These are phyloP conservation scores for Noctua janthe DNA, from an alignment of 2,888 invertebrate genomes.

Conservation along the genomic window DNA sequence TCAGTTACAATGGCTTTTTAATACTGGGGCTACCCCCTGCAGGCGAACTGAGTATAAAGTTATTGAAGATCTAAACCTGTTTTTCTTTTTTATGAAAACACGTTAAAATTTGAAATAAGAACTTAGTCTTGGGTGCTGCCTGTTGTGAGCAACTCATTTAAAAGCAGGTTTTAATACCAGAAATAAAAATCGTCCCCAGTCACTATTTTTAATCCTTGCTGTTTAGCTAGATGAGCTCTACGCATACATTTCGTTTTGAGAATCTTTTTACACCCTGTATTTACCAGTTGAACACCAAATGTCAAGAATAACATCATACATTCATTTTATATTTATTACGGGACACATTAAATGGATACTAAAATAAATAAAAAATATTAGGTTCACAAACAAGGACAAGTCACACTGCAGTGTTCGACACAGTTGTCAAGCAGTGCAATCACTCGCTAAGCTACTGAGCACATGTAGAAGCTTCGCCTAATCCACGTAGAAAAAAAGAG, in stretches of 20 bases:
- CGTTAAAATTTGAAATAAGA: not conserved
- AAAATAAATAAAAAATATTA: not conserved
- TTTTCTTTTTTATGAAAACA: not conserved
- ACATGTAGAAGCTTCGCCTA: constrained; percentile 23
- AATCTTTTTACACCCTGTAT: constrained; percentile 42
- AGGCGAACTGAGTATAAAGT: not conserved
- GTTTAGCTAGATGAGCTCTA: not conserved
- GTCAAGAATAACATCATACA: constrained; percentile 36
- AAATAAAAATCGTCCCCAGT: not conserved
- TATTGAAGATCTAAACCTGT: not conserved
- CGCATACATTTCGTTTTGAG: not conserved
- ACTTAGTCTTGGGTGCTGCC: too few species aligned
- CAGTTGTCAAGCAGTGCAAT: not conserved
- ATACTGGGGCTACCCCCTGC: not conserved
- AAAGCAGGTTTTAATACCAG: not conserved
- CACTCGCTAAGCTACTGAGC: not conserved
- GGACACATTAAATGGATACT: constrained; percentile 39
- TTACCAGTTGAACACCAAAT: constrained; percentile 34
- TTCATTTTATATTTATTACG: constrained; percentile 21
- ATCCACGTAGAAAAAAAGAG: constrained; percentile 5
- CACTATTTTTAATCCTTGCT: not conserved
- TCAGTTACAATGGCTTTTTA: not conserved
- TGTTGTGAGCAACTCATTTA: not conserved
- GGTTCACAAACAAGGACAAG: not conserved
- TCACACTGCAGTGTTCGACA: not conserved